Evolutionary conservation across 2,797 vertebrate species (phyloP).

Genomic region (Sebastes hubbsi): DNA sequence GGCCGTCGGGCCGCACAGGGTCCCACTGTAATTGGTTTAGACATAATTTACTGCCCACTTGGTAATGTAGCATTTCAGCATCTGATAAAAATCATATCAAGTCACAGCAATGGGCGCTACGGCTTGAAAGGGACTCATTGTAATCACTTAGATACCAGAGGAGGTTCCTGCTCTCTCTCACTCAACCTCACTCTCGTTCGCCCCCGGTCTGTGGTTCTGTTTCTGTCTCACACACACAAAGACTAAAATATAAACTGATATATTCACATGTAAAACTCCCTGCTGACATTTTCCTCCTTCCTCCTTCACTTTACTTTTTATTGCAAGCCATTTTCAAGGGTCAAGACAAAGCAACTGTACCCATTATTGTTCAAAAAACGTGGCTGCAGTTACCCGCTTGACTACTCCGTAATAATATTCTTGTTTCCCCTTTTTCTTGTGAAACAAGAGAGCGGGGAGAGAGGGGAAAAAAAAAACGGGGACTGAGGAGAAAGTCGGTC

Average conservation of each 20-base stretch:
- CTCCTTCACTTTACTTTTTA: slow-evolving; percentile 33
- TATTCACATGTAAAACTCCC: slow-evolving; percentile 34
- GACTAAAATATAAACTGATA: slow-evolving; percentile 25
- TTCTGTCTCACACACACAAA: slow-evolving; percentile 11
- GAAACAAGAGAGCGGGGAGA: slow-evolving; percentile 15
- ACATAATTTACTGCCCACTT: slow-evolving; percentile 93
- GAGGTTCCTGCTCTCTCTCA: slow-evolving; percentile 65
- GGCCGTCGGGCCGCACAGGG: slow-evolving; percentile 77
- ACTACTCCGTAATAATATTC: slow-evolving; percentile 47
- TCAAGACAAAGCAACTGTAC: slow-evolving; percentile 71
- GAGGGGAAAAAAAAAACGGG: neutral
- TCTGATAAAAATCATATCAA: slow-evolving; percentile 92
- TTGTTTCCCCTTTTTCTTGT: slow-evolving; percentile 44
- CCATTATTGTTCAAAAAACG: slow-evolving; percentile 65
- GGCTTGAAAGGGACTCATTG: slow-evolving; percentile 86
- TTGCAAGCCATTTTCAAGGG: slow-evolving; percentile 71
- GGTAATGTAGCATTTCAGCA: slow-evolving; percentile 90
- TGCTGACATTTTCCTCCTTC: slow-evolving; percentile 6
- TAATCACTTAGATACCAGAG: slow-evolving; percentile 86
- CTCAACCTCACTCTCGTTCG: slow-evolving; percentile 26
- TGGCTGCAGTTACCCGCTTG: slow-evolving; percentile 55
- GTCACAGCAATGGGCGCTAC: slow-evolving; percentile 82
- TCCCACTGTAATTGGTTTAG: slow-evolving; percentile 88
- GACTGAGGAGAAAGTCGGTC: slow-evolving; percentile 4
- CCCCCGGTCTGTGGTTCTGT: slow-evolving; percentile 20